These are phyloP conservation scores for Argyrosomus japonicus DNA, from an alignment of 2,113 vertebrate genomes.

Conservation along the genomic window DNA sequence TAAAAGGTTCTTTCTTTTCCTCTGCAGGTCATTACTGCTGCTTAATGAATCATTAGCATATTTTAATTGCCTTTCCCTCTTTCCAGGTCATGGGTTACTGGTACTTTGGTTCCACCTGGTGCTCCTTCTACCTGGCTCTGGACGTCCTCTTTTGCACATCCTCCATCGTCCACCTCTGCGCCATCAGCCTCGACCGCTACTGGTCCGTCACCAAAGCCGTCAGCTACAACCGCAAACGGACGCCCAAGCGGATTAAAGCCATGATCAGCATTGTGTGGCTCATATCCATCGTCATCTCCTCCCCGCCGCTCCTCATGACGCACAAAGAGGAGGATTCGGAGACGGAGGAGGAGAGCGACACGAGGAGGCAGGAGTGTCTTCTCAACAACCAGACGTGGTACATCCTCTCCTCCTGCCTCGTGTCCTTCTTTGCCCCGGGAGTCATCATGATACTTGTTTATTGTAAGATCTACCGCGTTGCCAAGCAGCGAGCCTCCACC, in stretches of 20 bases:
- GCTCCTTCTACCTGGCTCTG: constrained; percentile 89
- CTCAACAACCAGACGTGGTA: constrained; percentile 92
- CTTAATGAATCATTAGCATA: background rate
- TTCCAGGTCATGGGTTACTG: constrained; percentile 87
- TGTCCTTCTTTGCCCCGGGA: constrained; percentile 91
- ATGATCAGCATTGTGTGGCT: constrained; percentile 88
- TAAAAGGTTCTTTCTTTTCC: background rate
- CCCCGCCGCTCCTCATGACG: constrained; percentile 86
- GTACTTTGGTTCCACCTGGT: constrained; percentile 89
- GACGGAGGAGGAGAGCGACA: background rate
- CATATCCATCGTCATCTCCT: constrained; percentile 86
- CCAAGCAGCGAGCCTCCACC: constrained; percentile 81
- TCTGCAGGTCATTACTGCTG: background rate
- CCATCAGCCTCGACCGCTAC: constrained; percentile 92
- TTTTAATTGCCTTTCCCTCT: constrained; percentile 1
- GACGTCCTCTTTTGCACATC: constrained; percentile 91
- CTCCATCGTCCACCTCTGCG: constrained; percentile 91
- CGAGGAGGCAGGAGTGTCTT: constrained; percentile 76
- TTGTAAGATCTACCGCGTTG: constrained; percentile 89
- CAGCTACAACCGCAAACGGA: constrained; percentile 88
- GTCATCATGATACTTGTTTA: constrained; percentile 90
- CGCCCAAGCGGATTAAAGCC: constrained; percentile 84
- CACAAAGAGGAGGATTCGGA: constrained; percentile 48
- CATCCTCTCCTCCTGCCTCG: constrained; percentile 88
- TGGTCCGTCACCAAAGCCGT: constrained; percentile 90